Evolutionary conservation across 1,140 invertebrate species (phyloP), one percentile per base, ranked within the genome.

Genomic region (Drosophila pallidifrons): DNA sequence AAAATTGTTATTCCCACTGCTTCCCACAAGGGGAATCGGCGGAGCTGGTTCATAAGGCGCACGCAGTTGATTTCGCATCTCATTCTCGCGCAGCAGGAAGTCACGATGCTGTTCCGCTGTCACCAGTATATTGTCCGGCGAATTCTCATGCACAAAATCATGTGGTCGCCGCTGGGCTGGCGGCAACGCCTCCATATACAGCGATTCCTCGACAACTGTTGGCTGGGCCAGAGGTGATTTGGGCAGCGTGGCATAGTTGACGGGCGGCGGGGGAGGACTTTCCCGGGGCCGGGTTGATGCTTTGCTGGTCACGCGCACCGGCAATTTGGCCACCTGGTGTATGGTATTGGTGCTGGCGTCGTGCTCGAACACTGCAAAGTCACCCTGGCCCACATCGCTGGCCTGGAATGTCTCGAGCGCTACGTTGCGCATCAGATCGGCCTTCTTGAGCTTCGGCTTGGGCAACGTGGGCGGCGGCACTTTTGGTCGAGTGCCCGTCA

Each of bases 321-420:
- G 88, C 38, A 92, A 11, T 41, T 87, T 92, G 30, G 79, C 57
- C 52, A 89, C 70, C 16, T 77, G 75, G 38, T 91, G 88, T 43
- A 92, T 91, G 15, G 87, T 89, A 28, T 92, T 92, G 15, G 92
- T 92, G 57, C 66, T 85, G 16, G 75, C 77, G 63, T 92, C 90
- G 61, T 92, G 92, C 55, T 92, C 91, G 65, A 91, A 92, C 11
- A 92, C 91, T 0, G 91, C 75, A 55, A 93, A 92, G 59, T 93
- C 91, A 6, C 91, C 91, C 8, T 92, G 85, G 0, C 91, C 91
- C 52, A 93, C 82, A 66, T 92, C 92, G 16, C 66, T 82, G 67
- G 78, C 81, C 64, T 92, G 91, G 47, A 93, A 91, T 6, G 76
- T 85, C 45, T 92, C 89, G 28, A 93, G 73, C 1, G 91, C 92